Conservation (phyloP, 2,888 invertebrate species). For the Azorinus chamasolen region DNA sequence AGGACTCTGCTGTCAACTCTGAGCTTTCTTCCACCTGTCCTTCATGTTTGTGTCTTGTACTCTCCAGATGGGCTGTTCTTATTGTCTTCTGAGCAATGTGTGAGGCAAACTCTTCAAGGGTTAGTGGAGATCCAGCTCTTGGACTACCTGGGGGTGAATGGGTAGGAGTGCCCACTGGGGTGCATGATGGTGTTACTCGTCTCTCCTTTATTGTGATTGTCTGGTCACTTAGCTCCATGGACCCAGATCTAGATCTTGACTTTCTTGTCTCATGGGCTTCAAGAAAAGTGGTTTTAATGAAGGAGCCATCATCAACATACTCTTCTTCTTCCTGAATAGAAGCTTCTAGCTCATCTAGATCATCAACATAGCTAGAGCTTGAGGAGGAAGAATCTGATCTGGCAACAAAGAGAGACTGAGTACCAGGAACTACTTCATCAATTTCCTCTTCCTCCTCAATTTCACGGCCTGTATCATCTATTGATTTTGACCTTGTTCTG, state of each 20-base stretch:
- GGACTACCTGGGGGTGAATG: slow-evolving; percentile 66
- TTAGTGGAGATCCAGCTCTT: slow-evolving; percentile 62
- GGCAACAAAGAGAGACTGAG: slow-evolving; percentile 76
- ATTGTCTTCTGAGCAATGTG: slow-evolving; percentile 63
- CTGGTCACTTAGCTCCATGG: slow-evolving; percentile 61
- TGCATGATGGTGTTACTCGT: slow-evolving; percentile 50
- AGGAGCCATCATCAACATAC: slow-evolving; percentile 68
- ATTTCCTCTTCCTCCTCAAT: slow-evolving; percentile 74
- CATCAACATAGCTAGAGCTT: slow-evolving; percentile 64
- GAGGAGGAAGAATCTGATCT: slow-evolving; percentile 55
- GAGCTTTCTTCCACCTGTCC: slow-evolving; percentile 58
- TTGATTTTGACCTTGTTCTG: slow-evolving; percentile 75
- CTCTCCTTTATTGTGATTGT: slow-evolving; percentile 42
- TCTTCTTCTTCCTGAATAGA: slow-evolving; percentile 67
- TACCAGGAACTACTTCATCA: slow-evolving; percentile 80
- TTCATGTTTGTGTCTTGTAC: slow-evolving; percentile 46
- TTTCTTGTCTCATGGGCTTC: slow-evolving; percentile 65
- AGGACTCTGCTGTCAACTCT: slow-evolving; percentile 39
- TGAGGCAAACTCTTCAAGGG: slow-evolving; percentile 49
- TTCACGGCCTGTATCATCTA: slow-evolving; percentile 70
- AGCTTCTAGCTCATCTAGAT: slow-evolving; percentile 64
- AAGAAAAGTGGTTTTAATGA: slow-evolving; percentile 65
- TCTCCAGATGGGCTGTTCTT: slow-evolving; percentile 61
- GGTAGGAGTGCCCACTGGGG: slow-evolving; percentile 47
- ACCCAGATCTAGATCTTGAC: slow-evolving; percentile 70